Evolutionary conservation across 2,888 invertebrate genomes (phyloP), one percentile per base, ranked within the genome.

Genomic region (Ellobium chinense): DNA sequence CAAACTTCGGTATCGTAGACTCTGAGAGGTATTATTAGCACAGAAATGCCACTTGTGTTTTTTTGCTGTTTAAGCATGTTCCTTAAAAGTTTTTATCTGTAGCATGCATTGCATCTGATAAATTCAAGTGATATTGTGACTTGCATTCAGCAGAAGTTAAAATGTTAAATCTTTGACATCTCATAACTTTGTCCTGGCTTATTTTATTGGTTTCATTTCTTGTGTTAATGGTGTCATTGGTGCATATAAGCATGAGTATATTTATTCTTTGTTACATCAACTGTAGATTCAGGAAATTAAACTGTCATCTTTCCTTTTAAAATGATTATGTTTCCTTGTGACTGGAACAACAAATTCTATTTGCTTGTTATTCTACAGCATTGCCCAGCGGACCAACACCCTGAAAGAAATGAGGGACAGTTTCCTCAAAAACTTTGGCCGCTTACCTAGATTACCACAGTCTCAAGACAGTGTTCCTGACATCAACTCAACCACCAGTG

Each of bases 371-470:
- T 54, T 39, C 4, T 56, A 2, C 29, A 72, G 65, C 56, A 73
- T 73, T 21, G 37, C 2, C 27, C 31, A 54, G 39, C 37, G 29
- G 12, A 5, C 54, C 63, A 72, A 37, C 9, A 63, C 27, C 14
- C 58, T 66, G 29, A 63, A 39, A 29, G 79, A 79, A 73, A 79
- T 79, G 73, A 65, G 29, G 34, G 73, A 79, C 27, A 79, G 66
- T 18, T 79, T 73, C 66, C 56, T 60, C 21, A 63, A 37, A 56
- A 62, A 29, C 12, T 72, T 63, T 31, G n/a, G 63, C 1, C 24
- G 34, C n/a, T 27, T 18, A 39, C 63, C 72, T 27, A 54, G 21
- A 14, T 46, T 27, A n/a, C 34, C 54, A 21, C 27, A 46, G 46
- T 7, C 46, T 18, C 66, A 31, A 36, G 68, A 68, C 24, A 68